Conservation (phyloP, 1,140 invertebrate species). For the Trichomalopsis sarcophagae region DNA sequence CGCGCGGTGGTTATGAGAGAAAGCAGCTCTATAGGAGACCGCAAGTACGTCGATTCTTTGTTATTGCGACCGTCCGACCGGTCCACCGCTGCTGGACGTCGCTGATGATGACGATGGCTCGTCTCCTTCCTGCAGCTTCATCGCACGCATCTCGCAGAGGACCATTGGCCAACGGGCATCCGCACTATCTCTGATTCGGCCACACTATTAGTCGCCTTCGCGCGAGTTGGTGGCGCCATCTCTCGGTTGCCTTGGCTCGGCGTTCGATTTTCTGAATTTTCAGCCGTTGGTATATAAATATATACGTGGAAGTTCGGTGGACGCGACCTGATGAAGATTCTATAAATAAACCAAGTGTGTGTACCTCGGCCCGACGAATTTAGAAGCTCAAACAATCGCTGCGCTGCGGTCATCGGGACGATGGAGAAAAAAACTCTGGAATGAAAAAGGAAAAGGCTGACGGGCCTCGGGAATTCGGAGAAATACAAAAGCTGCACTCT, state of each 20-base stretch:
- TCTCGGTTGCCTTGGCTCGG: not conserved
- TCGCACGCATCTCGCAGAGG: not conserved
- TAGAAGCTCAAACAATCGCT: too few species aligned
- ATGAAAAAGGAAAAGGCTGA: too few species aligned
- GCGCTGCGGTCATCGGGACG: too few species aligned
- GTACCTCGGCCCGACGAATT: too few species aligned
- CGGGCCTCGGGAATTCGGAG: not conserved
- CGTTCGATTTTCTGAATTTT: too few species aligned
- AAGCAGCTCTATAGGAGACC: not conserved
- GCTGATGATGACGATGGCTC: not conserved
- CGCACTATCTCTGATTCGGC: not conserved
- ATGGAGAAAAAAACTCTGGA: too few species aligned
- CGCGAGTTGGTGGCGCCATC: conserved; percentile 20
- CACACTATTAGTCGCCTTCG: not conserved
- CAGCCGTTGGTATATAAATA: too few species aligned
- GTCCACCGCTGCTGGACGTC: conserved; percentile 13
- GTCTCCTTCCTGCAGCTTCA: not conserved
- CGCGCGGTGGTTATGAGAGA: not conserved
- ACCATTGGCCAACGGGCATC: not conserved
- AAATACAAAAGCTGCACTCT: not conserved
- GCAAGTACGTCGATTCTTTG: not conserved
- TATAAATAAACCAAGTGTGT: too few species aligned
- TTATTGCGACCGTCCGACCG: not conserved
- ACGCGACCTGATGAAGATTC: too few species aligned
- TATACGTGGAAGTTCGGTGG: too few species aligned